phyloP scores from a whole-genome alignment of 2,797 vertebrate species.

The Anas bahamensis region DNA sequence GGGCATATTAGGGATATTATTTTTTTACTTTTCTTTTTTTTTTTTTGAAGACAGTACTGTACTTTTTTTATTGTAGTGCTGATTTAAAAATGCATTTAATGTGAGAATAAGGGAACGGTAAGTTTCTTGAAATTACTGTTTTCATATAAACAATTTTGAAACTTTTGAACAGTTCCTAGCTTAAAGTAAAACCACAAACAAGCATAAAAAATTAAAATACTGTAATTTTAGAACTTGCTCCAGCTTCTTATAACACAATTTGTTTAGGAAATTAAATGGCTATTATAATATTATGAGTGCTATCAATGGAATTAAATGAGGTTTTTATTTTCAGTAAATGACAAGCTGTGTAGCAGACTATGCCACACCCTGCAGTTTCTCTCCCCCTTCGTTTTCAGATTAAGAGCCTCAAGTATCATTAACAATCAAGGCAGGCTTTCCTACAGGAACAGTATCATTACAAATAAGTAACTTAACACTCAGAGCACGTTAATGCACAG shows the following conservation, averaged over 20 bases:
- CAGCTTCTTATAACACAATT: background rate
- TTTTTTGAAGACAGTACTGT: background rate
- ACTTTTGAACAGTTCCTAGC: background rate
- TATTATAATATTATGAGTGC: conserved; percentile 43
- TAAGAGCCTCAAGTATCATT: conserved; percentile 65
- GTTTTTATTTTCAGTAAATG: conserved; percentile 51
- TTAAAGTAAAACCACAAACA: background rate
- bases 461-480: conserved; percentile 67
- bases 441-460: conserved; percentile 53
- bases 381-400: conserved; percentile 42
- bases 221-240: background rate
- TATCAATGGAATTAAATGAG: conserved; percentile 50
- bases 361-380: conserved; percentile 56
- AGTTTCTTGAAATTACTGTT: background rate
- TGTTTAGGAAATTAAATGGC: conserved; percentile 42
- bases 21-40: background rate
- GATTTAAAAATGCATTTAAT: background rate
- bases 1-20: background rate
- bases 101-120: background rate
- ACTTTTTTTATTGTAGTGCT: background rate
- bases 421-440: conserved; percentile 63
- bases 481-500: conserved; percentile 56
- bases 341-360: background rate
- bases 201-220: conserved; percentile 19
- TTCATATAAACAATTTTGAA: background rate